A percentile compares a stretch with the other conserved stretches of the same genome.
These are phyloP conservation scores for Penelope pileata DNA, from an alignment of 2,113 vertebrate genomes.

Conservation along the genomic window DNA sequence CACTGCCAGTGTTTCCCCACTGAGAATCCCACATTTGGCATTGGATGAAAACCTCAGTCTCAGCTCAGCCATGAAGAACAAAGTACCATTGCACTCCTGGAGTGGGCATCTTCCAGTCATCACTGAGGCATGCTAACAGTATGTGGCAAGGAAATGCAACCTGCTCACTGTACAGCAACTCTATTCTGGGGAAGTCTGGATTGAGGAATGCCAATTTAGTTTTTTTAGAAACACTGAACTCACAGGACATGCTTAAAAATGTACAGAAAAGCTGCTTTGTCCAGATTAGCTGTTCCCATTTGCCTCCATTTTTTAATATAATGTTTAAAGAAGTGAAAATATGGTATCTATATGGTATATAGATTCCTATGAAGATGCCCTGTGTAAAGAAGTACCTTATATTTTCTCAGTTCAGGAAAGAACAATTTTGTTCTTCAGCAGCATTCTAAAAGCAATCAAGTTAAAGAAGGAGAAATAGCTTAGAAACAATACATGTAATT, in stretches of 20 bases:
- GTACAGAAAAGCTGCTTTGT: neutral
- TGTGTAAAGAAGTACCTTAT: neutral
- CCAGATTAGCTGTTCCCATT: neutral
- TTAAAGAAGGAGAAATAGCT: neutral
- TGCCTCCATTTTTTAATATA: neutral
- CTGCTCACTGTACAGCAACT: neutral
- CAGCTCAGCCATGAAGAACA: neutral
- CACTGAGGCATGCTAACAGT: neutral
- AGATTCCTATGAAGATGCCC: neutral
- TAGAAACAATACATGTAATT: neutral
- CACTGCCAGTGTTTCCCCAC: neutral
- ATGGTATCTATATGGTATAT: fast-evolving
- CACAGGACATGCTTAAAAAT: neutral
- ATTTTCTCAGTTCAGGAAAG: neutral
- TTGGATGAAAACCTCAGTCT: neutral
- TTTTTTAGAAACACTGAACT: neutral
- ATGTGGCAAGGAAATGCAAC: neutral
- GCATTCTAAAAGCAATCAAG: neutral
- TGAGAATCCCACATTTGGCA: neutral
- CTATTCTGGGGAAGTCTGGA: neutral
- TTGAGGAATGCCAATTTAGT: neutral
- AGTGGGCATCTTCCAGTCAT: neutral
- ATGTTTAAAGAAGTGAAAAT: neutral
- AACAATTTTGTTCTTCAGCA: neutral
- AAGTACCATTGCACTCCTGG: neutral